Evolutionary conservation across 2,888 invertebrate genomes (phyloP), one percentile per base, ranked within the genome.

Genomic region (Xestia rhomboidea): DNA sequence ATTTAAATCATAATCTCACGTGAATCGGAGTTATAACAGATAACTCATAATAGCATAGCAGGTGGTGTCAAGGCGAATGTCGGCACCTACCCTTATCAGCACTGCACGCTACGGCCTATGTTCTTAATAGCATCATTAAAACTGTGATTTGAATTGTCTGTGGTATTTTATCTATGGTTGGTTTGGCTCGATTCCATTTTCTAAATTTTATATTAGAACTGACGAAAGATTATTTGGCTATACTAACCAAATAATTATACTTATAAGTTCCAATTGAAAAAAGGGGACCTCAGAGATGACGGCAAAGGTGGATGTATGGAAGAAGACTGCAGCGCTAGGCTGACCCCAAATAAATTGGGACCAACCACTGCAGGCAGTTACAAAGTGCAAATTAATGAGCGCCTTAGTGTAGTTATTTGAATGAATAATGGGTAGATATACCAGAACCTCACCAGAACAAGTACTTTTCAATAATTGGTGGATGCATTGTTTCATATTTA

Each of bases 1-100:
- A 70, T 67, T 73, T 68, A 44, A 57, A 79, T 18, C 15, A 60
- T 44, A 74, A 77, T 82, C 77, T 76, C 67, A 70, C 73, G 63
- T 72, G 67, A 83, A 68, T 70, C 67, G 3, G 27, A 62, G 73
- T 75, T 78, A 76, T 66, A 60, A 74, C 72, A 74, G 60, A 67
- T 49, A 70, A 51, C 51, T 49, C 24, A 41, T 84, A 79, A 84
- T 74, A 63, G 63, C 34, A n/a, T 84, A 83, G 78, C 73, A 77
- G 85, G 64, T 72, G 84, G 87, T 89, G 89, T 91, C 91, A 91
- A 90, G 91, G 89, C 76, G 75, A 90, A 86, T 88, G 87, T 85
- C 85, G 85, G 88, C 86, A 80, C 83, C 85, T 73, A 83, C 85
- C 87, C 90, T 85, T 84, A 82, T 87, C 84, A 73, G 82, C 60